Evolutionary conservation across 2,113 vertebrate species (phyloP).

Genomic region (Passer domesticus): DNA sequence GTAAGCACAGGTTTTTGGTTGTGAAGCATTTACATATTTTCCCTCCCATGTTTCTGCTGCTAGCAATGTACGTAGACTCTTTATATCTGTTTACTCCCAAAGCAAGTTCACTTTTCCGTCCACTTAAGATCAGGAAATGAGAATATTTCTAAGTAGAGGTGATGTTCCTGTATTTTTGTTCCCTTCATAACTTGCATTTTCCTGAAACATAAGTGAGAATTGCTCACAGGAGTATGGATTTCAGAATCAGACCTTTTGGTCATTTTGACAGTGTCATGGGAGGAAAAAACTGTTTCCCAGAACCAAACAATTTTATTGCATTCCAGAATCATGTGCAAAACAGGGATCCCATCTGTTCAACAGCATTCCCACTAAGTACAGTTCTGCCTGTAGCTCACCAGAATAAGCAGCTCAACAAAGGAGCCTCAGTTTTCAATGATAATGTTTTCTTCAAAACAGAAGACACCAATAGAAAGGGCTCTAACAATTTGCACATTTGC

Average conservation of each 20-base stretch:
- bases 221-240: neutral
- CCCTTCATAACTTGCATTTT: neutral
- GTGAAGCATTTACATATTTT: neutral
- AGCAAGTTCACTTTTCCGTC: neutral
- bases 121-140: neutral
- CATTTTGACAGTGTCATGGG: slow-evolving; percentile 30
- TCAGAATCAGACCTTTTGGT: slow-evolving; percentile 4
- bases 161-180: neutral
- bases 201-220: neutral
- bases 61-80: neutral
- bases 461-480: neutral
- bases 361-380: slow-evolving; percentile 7
- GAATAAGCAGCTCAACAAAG: slow-evolving; percentile 6
- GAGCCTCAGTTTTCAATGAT: neutral
- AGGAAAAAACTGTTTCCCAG: slow-evolving; percentile 63
- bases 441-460: slow-evolving; percentile 7
- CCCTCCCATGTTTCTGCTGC: neutral
- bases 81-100: neutral
- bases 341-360: slow-evolving; percentile 60
- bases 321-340: slow-evolving; percentile 68
- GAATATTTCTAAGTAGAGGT: neutral
- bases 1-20: neutral
- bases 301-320: slow-evolving; percentile 65
- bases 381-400: slow-evolving; percentile 8
- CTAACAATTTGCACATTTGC: neutral